phyloP scores from a whole-genome alignment of 2,888 invertebrate species.

The Ceratothoa steindachneri region DNA sequence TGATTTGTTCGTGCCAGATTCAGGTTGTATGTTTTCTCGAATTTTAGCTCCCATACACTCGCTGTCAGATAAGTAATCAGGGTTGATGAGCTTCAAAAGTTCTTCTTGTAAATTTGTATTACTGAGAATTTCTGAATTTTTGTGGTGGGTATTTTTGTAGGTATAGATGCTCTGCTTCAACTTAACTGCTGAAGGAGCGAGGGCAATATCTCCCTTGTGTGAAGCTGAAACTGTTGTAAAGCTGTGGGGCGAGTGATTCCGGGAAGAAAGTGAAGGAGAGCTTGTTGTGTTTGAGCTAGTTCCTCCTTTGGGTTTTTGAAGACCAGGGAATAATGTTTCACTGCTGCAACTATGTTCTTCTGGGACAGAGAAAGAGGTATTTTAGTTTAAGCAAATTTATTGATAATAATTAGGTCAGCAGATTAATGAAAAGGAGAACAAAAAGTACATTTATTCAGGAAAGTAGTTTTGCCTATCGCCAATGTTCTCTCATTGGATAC shows the following conservation, averaged over 20 bases:
- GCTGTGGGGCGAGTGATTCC: conserved; percentile 36
- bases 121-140: conserved; percentile 34
- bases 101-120: conserved; percentile 42
- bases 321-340: not conserved
- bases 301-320: conserved; percentile 21
- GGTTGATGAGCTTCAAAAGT: conserved; percentile 38
- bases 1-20: not conserved
- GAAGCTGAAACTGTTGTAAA: not conserved
- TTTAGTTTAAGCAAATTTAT: no score
- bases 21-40: not conserved
- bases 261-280: conserved; percentile 31
- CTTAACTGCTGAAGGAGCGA: not conserved
- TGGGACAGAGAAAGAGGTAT: no score
- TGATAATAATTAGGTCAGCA: no score
- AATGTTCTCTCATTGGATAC: no score
- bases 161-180: conserved; percentile 13
- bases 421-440: not conserved
- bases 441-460: not conserved
- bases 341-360: no score
- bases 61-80: conserved; percentile 14
- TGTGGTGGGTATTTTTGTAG: conserved; percentile 25
- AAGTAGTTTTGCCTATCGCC: not conserved
- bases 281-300: conserved; percentile 18
- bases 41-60: conserved; percentile 3
- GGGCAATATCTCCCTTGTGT: not conserved